Evolutionary conservation across 2,113 vertebrate genomes (phyloP), one percentile per base, ranked within the genome.

Genomic region (Neodon shergylaensis): DNA sequence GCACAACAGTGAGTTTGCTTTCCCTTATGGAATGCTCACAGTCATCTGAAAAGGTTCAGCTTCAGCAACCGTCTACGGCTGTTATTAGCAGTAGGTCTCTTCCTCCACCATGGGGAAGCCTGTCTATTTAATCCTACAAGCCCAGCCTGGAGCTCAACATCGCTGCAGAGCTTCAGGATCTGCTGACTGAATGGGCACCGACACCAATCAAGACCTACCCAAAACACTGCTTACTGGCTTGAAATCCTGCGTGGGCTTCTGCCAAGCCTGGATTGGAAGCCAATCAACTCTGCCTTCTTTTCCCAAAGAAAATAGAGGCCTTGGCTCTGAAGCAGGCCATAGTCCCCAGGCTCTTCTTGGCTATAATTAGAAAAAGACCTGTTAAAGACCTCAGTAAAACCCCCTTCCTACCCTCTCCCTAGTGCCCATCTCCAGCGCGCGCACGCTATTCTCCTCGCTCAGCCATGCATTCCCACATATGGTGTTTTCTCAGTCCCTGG

Each of bases 281-380:
- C 88, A 94, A 74, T 97, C 94, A 97, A 95, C 81, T 87, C 91
- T 97, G 96, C 94, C 96, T 97, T 91, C 93, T 97, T 97, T 95
- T 95, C 95, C 93, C 95, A 94, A 96, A 97, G 96, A 97, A 98
- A 98, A 97, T 90, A 97, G 22, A 94, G 82, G 61, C 65, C 90
- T 92, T 96, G 97, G 96, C 96, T 96, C 94, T 94, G 90, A 92
- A 93, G 95, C 58, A 42, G 94, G 85, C 96, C 92, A 39, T 39
- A 65, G 81, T 97, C 96, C 95, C 97, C 89, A 95, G 94, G 94
- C 95, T 96, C 95, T 95, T 96, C 92, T 96, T 86, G 92, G 96
- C 95, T 96, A 94, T 97, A 97, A 98, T 96, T 98, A 96, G 97
- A 98, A 97, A 97, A 98, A 98, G 97, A 97, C 94, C 97, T 97